Conservation (phyloP, 2,888 invertebrate species). For the Ligdia adustata region DNA sequence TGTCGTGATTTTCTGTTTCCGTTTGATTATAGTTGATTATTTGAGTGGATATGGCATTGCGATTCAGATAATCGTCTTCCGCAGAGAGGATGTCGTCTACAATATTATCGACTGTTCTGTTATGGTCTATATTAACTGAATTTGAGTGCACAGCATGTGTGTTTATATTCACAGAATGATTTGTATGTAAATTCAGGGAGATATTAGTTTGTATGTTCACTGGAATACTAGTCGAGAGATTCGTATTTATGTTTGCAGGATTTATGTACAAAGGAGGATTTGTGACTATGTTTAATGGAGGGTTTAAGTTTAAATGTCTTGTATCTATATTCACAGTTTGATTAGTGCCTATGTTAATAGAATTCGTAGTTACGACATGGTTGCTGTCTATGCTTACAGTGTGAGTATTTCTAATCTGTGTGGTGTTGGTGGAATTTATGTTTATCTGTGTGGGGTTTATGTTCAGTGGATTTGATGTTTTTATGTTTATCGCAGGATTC, state of each 20-base stretch:
- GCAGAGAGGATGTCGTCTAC: slow-evolving; percentile 76
- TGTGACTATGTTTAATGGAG: background rate
- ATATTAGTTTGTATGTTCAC: slow-evolving; percentile 1
- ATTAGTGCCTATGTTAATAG: background rate
- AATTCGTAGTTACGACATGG: background rate
- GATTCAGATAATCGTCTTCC: slow-evolving; percentile 70
- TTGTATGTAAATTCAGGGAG: background rate
- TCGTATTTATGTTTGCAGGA: background rate
- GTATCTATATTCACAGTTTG: background rate
- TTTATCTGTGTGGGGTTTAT: background rate
- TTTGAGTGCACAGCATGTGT: background rate
- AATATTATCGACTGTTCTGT: slow-evolving; percentile 67
- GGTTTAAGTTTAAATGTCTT: background rate
- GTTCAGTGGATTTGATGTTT: background rate
- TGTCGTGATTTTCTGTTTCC: slow-evolving; percentile 55
- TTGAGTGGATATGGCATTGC: slow-evolving; percentile 54
- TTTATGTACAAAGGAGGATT: background rate
- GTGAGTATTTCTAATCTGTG: background rate
- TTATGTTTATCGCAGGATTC: slow-evolving; percentile 15
- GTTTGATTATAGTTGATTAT: slow-evolving; percentile 53
- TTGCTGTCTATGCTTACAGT: background rate
- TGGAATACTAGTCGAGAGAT: background rate
- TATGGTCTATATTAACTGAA: slow-evolving; percentile 1
- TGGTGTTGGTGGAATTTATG: background rate
- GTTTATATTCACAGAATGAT: background rate